Evolutionary conservation across 2,797 vertebrate genomes (phyloP).

Genomic region (Lates japonicus): DNA sequence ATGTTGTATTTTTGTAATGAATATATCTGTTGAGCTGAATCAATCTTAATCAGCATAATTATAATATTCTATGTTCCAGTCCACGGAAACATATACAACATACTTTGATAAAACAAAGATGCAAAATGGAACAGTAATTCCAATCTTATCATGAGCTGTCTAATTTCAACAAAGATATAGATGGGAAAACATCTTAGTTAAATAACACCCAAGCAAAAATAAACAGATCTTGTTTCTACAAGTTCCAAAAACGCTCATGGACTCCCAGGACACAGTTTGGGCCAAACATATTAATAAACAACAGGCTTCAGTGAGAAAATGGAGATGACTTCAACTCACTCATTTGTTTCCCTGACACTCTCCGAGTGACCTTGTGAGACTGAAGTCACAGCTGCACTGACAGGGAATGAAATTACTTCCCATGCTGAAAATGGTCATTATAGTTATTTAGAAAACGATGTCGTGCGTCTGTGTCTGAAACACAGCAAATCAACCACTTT

Average conservation of each 20-base stretch:
- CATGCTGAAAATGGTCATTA: neutral
- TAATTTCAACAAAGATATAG: constrained; percentile 7
- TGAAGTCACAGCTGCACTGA: constrained; percentile 6
- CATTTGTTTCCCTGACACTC: constrained; percentile 4
- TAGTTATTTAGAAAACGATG: neutral
- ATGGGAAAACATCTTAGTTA: constrained; percentile 40
- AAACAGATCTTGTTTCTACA: constrained; percentile 48
- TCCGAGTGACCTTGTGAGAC: constrained; percentile 3
- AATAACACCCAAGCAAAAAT: constrained; percentile 42
- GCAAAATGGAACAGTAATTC: neutral
- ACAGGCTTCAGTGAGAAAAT: constrained; percentile 18
- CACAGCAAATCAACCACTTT: neutral
- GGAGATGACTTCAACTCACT: constrained; percentile 3
- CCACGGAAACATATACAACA: neutral
- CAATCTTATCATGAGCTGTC: constrained; percentile 13
- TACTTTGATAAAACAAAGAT: neutral
- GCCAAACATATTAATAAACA: constrained; percentile 58
- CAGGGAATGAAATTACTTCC: neutral
- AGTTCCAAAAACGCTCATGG: constrained; percentile 25
- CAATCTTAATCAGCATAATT: too few relatives aligned
- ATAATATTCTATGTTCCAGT: too few relatives aligned
- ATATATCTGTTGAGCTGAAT: too few relatives aligned
- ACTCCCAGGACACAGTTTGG: constrained; percentile 15
- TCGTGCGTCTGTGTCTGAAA: neutral
- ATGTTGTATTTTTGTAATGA: too few relatives aligned